Evolutionary conservation across 2,797 vertebrate species (phyloP), one percentile per base, ranked within the genome.

Genomic region (Sebastes vulpes): DNA sequence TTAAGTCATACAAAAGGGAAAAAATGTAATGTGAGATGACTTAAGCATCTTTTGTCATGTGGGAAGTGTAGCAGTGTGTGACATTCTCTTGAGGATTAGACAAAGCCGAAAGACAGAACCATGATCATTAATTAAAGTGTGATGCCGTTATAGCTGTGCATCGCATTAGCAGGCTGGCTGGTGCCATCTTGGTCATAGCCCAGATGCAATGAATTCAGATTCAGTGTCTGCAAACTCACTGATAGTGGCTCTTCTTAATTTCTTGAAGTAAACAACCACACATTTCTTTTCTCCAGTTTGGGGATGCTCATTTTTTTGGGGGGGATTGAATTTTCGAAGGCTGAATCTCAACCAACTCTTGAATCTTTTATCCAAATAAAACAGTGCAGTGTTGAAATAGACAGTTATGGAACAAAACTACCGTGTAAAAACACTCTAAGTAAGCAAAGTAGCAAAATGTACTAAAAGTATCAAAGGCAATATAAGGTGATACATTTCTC

Each of bases 101-200:
- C 78, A 88, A 91, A 92, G 82, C 84, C 35, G 1, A 84, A 71
- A 83, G 76, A 86, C 80, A 72, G 78, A 87, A 23, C 21, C 83
- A 23, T 81, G 75, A 79, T 86, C 84, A 80, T 91, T 85, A 85
- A 91, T 91, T 88, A 89, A 88, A 81, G n/a, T 54, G 87, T 57
- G 79, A 82, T 72, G 84, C 48, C 6, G 77, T 83, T 66, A 28
- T 53, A 76, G 86, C 85, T 31, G 65, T 58, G 82, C 83, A 42
- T 86, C 60, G 1, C 82, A 80, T 89, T 82, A 80, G 57, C 78
- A 48, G 72, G 53, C 69, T 64, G 81, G 18, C 77, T 83, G 81
- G 31, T 84, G 84, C 81, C 73, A 78, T 81, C 50, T 74, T 75
- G 86, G 80, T 91, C 80, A 31, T 35, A 77, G 82, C 82, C 72